Evolutionary conservation across 53 echinoderm and acorn worm genomes (phyloP).

Genomic region (Holothuria scabra): DNA sequence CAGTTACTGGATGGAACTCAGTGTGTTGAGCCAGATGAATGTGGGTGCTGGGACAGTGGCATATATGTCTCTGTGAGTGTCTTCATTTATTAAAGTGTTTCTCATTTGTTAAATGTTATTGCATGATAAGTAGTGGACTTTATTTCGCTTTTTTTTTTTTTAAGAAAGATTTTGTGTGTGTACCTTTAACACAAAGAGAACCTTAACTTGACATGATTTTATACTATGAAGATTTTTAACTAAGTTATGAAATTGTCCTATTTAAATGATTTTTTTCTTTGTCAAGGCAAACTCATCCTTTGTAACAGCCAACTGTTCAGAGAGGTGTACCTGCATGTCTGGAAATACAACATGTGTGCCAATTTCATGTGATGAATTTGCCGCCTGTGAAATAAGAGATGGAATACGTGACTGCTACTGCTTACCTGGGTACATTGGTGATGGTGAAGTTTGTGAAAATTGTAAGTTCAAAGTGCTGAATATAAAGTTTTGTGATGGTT

Average conservation of each 20-base stretch:
- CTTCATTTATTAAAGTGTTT: too few relatives aligned
- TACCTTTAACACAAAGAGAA: too few relatives aligned
- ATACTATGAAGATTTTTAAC: too few relatives aligned
- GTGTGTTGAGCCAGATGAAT: conserved; percentile 73
- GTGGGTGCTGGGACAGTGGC: conserved; percentile 56
- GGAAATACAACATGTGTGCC: conserved; percentile 39
- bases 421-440: conserved; percentile 68
- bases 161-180: too few relatives aligned
- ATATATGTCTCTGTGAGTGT: conserved; percentile 53
- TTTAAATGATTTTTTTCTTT: too few relatives aligned
- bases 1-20: conserved; percentile 52
- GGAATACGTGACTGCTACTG: conserved; percentile 86
- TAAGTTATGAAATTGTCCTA: too few relatives aligned
- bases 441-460: conserved; percentile 22
- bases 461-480: conserved; percentile 5
- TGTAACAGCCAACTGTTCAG: conserved; percentile 34
- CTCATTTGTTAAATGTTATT: too few relatives aligned
- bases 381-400: conserved; percentile 60
- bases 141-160: too few relatives aligned
- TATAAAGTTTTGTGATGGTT: too few relatives aligned
- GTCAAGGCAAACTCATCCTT: conserved; percentile 48
- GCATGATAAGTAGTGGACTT: too few relatives aligned
- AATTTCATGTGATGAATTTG: conserved; percentile 57
- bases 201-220: too few relatives aligned
- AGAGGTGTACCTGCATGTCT: conserved; percentile 50